A percentile compares a stretch with the other conserved stretches of the same genome.
Conservation (phyloP, 2,797 vertebrate genomes). For the Rhincodon typus region DNA sequence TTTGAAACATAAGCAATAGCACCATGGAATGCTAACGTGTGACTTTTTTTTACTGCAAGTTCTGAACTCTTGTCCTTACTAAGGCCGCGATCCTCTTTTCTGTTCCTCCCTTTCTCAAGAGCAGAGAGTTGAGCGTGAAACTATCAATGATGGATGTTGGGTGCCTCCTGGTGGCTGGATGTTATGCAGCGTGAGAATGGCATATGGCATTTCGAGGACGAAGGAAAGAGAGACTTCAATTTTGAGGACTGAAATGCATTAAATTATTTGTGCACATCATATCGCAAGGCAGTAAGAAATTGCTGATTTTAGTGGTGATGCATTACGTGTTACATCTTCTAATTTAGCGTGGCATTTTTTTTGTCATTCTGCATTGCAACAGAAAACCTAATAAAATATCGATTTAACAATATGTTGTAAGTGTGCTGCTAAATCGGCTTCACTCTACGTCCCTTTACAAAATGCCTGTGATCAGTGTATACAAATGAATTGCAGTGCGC, state of each 20-base stretch:
- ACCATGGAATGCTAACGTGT: too few relatives aligned
- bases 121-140: not conserved
- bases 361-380: conserved; percentile 34
- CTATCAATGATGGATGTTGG: not conserved
- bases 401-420: conserved; percentile 28
- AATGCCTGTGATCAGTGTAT: conserved; percentile 29
- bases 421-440: conserved; percentile 31
- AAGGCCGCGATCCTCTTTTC: not conserved
- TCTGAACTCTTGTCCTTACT: not conserved
- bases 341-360: conserved; percentile 26
- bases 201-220: not conserved
- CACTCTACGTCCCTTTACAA: conserved; percentile 2
- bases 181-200: not conserved
- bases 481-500: conserved; percentile 31
- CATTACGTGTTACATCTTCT: conserved; percentile 21
- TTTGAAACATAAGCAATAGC: not conserved
- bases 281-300: not conserved
- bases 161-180: conserved; percentile 1
- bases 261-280: not conserved
- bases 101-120: not conserved
- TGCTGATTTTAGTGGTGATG: conserved; percentile 21
- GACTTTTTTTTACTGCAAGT: not conserved
- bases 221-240: not conserved
- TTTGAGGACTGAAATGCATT: conserved; percentile 11
- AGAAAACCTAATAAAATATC: conserved; percentile 37